These are phyloP conservation scores for Drosophila navojoa DNA, from an alignment of 1,140 invertebrate species.

Conservation along the genomic window DNA sequence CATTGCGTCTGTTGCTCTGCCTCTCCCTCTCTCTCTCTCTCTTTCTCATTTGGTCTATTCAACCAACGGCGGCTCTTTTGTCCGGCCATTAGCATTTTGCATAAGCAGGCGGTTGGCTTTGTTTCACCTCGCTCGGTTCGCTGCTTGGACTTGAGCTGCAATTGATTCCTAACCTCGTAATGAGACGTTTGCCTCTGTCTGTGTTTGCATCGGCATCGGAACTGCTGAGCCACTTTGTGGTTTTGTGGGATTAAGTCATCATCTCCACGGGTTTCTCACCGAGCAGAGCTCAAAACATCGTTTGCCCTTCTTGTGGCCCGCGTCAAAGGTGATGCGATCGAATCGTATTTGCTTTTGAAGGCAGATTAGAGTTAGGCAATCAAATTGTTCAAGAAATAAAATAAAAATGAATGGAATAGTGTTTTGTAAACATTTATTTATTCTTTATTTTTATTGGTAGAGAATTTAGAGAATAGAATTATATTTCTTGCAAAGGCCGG, in stretches of 20 bases:
- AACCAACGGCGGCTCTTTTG: constrained; percentile 23
- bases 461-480: too few species aligned
- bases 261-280: constrained; percentile 19
- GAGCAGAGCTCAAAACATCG: background rate
- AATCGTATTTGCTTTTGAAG: constrained; percentile 24
- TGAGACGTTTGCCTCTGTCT: constrained; percentile 40
- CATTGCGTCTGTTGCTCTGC: constrained; percentile 41
- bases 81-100: constrained; percentile 33
- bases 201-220: background rate
- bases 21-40: background rate
- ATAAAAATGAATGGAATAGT: background rate
- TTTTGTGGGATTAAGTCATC: constrained; percentile 44
- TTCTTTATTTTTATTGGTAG: too few species aligned
- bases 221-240: constrained; percentile 32
- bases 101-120: constrained; percentile 31
- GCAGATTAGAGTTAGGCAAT: background rate
- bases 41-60: background rate
- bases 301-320: background rate
- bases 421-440: too few species aligned
- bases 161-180: constrained; percentile 54
- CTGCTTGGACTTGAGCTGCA: constrained; percentile 28
- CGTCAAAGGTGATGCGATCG: constrained; percentile 28
- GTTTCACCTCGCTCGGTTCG: constrained; percentile 20
- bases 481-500: too few species aligned
- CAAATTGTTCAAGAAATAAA: background rate